These are phyloP conservation scores for Spilarctia lutea DNA, from an alignment of 2,888 invertebrate genomes.

Conservation along the genomic window DNA sequence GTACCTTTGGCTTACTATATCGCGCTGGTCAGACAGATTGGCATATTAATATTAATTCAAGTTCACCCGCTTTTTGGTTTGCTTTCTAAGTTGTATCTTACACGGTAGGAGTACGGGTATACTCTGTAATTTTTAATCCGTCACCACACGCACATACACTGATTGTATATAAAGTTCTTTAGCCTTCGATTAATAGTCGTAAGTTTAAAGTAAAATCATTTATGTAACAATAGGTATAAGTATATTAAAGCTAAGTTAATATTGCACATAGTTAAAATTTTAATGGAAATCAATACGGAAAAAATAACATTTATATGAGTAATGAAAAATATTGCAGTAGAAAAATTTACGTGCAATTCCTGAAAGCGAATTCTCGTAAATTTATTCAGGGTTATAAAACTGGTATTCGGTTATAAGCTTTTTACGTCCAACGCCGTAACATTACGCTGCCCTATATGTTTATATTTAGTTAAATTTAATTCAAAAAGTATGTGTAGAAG, in stretches of 20 bases:
- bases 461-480: constrained; percentile 25
- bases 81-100: too few species aligned
- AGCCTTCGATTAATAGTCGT: too few species aligned
- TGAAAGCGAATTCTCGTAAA: constrained; percentile 79
- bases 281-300: constrained; percentile 30
- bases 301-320: constrained; percentile 33
- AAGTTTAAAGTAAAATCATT: not conserved
- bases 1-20: too few species aligned
- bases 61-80: too few species aligned
- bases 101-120: too few species aligned
- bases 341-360: constrained; percentile 76
- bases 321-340: constrained; percentile 71
- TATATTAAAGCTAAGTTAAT: not conserved
- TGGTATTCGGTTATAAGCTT: constrained; percentile 77
- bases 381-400: constrained; percentile 79
- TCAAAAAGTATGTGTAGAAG: not conserved
- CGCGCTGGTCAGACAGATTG: too few species aligned
- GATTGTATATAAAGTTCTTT: too few species aligned
- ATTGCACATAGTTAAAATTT: not conserved
- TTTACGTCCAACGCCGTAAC: constrained; percentile 72
- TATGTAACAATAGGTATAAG: not conserved
- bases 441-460: constrained; percentile 46
- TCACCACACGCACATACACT: too few species aligned
- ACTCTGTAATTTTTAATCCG: too few species aligned
- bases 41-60: too few species aligned